phyloP scores from a whole-genome alignment of 2,797 vertebrate genomes.

The Tadarida brasiliensis region DNA sequence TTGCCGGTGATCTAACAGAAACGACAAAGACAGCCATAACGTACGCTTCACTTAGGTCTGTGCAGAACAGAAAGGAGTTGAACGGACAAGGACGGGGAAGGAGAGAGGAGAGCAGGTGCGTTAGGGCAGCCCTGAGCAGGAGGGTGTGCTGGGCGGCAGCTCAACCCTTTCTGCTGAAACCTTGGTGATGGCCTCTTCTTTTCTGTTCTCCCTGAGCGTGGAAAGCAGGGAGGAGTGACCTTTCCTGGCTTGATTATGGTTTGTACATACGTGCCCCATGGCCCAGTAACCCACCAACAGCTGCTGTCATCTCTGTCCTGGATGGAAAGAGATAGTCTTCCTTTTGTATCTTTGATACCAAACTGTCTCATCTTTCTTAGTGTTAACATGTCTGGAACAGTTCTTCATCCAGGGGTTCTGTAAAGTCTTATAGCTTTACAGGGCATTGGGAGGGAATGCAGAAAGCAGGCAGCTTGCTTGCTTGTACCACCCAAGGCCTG shows the following conservation, averaged over 20 bases:
- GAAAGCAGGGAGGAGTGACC: neutral
- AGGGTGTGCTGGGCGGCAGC: neutral
- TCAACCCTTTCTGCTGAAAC: neutral
- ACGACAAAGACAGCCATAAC: neutral
- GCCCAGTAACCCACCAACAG: neutral
- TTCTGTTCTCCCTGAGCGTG: neutral
- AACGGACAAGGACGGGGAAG: neutral
- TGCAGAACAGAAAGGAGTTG: neutral
- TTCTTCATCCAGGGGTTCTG: neutral
- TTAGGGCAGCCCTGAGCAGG: neutral
- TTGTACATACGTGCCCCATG: neutral
- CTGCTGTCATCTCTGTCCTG: too few species aligned
- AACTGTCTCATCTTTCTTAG: neutral
- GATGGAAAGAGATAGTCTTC: neutral
- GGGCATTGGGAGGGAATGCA: neutral
- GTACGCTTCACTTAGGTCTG: neutral
- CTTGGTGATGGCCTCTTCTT: neutral
- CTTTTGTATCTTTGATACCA: neutral
- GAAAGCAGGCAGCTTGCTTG: neutral
- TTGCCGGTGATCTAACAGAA: neutral
- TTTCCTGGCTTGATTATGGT: neutral
- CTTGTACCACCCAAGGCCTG: too few species aligned
- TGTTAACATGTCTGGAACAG: neutral
- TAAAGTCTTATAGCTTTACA: neutral
- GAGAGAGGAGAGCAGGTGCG: neutral